Conservation (phyloP, 2,888 invertebrate species). For the Rhagium mordax region DNA sequence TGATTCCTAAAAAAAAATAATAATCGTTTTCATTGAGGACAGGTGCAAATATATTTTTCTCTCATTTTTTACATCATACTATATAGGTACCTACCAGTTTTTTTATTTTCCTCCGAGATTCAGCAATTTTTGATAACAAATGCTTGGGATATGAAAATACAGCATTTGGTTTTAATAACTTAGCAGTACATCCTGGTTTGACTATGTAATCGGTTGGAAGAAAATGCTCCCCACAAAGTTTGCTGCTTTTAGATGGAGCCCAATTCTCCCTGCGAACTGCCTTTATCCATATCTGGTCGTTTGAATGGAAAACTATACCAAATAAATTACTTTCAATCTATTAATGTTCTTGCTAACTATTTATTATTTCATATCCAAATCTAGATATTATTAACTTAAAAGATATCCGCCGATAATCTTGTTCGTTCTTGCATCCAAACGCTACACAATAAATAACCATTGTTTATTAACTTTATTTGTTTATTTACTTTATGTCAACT, state of each 20-base stretch:
- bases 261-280: slow-evolving; percentile 49
- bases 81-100: too few relatives aligned
- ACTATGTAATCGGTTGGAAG: slow-evolving; percentile 27
- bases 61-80: neutral
- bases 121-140: neutral
- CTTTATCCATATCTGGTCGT: neutral
- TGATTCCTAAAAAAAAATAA: neutral
- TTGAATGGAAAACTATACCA: slow-evolving; percentile 5
- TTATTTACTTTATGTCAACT: too few relatives aligned
- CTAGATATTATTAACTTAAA: slow-evolving; percentile 23
- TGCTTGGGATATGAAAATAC: slow-evolving; percentile 10
- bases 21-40: neutral
- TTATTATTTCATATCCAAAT: neutral
- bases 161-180: slow-evolving; percentile 39
- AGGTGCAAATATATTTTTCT: slow-evolving; percentile 8
- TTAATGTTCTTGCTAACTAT: too few relatives aligned
- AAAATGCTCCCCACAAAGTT: slow-evolving; percentile 50
- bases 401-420: slow-evolving; percentile 17
- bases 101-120: slow-evolving; percentile 7
- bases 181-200: slow-evolving; percentile 30
- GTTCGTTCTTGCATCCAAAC: slow-evolving; percentile 27
- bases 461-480: too few relatives aligned
- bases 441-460: slow-evolving; percentile 28
- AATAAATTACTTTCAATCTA: neutral
- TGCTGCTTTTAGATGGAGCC: slow-evolving; percentile 48